A percentile compares a stretch with the other conserved stretches of the same genome.
Evolutionary conservation across 2,113 vertebrate genomes (phyloP).

Genomic region (Illadopsis cleaveri): DNA sequence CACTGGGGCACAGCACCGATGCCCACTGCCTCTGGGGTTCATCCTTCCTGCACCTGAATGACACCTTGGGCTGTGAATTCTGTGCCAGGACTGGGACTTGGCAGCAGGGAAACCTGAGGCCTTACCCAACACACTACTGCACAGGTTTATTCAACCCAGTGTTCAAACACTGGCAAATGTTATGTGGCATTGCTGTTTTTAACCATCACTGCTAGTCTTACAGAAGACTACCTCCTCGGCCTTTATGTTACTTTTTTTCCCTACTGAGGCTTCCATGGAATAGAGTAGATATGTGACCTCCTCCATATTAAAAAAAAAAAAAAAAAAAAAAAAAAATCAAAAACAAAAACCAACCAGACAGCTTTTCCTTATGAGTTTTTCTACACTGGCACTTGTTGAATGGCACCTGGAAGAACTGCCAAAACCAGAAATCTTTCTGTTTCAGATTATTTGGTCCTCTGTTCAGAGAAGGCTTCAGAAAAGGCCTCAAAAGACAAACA

Average conservation of each 20-base stretch:
- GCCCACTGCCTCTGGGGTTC: background rate
- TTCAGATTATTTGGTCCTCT: background rate
- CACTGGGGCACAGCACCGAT: accelerated
- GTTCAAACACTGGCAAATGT: background rate
- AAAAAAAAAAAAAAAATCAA: background rate
- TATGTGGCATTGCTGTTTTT: background rate
- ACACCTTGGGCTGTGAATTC: background rate
- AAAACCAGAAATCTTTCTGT: background rate
- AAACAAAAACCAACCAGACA: background rate
- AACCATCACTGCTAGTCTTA: background rate
- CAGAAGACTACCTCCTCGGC: background rate
- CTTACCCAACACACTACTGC: background rate
- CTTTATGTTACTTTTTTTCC: background rate
- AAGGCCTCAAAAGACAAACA: background rate
- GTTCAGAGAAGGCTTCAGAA: background rate
- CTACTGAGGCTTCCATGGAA: background rate
- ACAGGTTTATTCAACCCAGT: background rate
- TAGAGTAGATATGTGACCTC: background rate
- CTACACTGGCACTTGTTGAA: background rate
- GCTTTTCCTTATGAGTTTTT: background rate
- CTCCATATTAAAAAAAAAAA: background rate
- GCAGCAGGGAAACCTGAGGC: background rate
- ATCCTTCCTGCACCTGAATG: background rate
- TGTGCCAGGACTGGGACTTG: background rate
- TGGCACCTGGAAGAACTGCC: background rate